Evolutionary conservation across 2,888 invertebrate species (phyloP).

Genomic region (Limnephilus auricula): DNA sequence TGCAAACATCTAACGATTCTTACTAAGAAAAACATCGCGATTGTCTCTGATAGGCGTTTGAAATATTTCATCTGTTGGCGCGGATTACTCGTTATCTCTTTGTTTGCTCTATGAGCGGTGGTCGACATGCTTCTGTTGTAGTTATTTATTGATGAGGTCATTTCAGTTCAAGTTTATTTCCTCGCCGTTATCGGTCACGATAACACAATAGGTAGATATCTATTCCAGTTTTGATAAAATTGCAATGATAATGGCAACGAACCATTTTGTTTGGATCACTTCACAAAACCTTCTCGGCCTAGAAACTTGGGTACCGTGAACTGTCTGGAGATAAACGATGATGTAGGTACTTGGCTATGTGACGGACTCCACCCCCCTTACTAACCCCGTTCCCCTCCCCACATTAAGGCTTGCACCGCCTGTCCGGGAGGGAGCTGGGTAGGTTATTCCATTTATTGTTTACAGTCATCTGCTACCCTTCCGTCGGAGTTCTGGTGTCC

Average conservation of each 20-base stretch:
- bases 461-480: conserved; percentile 17
- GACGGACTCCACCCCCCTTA: conserved; percentile 63
- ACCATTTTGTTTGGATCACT: not conserved
- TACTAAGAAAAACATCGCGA: not conserved
- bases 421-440: conserved; percentile 62
- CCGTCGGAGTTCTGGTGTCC: not conserved
- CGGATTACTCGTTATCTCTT: not conserved
- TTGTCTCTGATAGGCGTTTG: not conserved
- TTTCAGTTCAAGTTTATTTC: not conserved
- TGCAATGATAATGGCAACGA: not conserved
- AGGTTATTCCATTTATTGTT: conserved; percentile 51
- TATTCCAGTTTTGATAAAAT: not conserved
- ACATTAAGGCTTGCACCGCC: conserved; percentile 70
- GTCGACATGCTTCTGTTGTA: not conserved
- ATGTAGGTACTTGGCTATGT: not conserved
- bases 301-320: not conserved
- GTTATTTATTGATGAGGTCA: not conserved
- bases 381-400: conserved; percentile 70
- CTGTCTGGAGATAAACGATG: not conserved
- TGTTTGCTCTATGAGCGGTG: not conserved
- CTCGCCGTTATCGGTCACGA: not conserved
- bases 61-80: not conserved
- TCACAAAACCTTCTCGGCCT: not conserved
- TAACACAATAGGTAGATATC: not conserved
- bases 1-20: not conserved